Evolutionary conservation across 2,888 invertebrate genomes (phyloP).

Genomic region (Ennomos fuscantarius): DNA sequence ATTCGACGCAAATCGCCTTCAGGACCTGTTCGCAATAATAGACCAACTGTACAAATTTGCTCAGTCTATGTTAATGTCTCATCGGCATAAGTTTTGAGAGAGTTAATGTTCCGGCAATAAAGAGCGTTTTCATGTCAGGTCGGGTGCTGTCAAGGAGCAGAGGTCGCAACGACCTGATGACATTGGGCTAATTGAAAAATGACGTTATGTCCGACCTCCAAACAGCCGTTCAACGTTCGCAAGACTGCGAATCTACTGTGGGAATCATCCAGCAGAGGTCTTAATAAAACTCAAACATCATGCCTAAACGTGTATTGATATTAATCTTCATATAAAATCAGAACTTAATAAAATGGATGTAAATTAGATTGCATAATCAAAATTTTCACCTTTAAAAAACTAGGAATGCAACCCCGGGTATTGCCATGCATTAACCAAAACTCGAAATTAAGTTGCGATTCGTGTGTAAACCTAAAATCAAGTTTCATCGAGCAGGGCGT

Average conservation of each 20-base stretch:
- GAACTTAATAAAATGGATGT: slow-evolving; percentile 49
- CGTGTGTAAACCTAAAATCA: slow-evolving; percentile 71
- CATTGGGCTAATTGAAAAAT: slow-evolving; percentile 81
- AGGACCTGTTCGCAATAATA: slow-evolving; percentile 44
- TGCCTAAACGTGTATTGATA: slow-evolving; percentile 77
- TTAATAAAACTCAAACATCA: slow-evolving; percentile 56
- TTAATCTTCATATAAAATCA: slow-evolving; percentile 66
- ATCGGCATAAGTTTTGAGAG: slow-evolving; percentile 41
- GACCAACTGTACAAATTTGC: slow-evolving; percentile 68
- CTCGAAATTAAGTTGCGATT: slow-evolving; percentile 71
- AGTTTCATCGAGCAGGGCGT: slow-evolving; percentile 77
- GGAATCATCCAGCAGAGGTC: slow-evolving; percentile 51
- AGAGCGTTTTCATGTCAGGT: slow-evolving; percentile 48
- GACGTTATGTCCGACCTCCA: slow-evolving; percentile 74
- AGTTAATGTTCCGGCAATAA: slow-evolving; percentile 50
- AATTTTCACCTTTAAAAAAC: slow-evolving; percentile 79
- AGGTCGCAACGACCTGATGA: slow-evolving; percentile 74
- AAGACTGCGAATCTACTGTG: slow-evolving; percentile 60
- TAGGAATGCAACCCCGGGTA: slow-evolving; percentile 79
- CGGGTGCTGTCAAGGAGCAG: slow-evolving; percentile 48
- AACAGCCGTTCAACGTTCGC: slow-evolving; percentile 58
- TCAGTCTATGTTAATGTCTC: slow-evolving; percentile 48
- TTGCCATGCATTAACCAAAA: slow-evolving; percentile 82
- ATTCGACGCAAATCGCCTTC: slow-evolving; percentile 33
- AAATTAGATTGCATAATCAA: slow-evolving; percentile 79